These are phyloP conservation scores for Xanthorhoe designata DNA, from an alignment of 2,888 invertebrate species.

Conservation along the genomic window DNA sequence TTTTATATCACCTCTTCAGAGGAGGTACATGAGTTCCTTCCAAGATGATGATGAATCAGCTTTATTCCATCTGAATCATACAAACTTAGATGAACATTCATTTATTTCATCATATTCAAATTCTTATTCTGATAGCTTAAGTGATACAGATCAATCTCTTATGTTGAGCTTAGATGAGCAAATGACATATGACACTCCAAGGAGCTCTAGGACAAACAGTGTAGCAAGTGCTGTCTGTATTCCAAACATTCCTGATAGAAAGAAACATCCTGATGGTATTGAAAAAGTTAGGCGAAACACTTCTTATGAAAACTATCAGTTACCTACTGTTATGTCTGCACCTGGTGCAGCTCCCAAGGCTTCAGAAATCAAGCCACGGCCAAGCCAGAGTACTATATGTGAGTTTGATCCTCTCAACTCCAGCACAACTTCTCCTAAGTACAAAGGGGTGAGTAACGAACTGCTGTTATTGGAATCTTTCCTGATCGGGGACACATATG, in stretches of 20 bases:
- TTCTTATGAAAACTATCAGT: conserved; percentile 58
- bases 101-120: conserved; percentile 74
- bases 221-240: conserved; percentile 56
- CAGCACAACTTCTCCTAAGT: conserved; percentile 54
- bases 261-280: conserved; percentile 6
- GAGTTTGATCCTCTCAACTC: conserved; percentile 89
- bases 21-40: conserved; percentile 59
- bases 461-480: conserved; percentile 88
- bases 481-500: conserved; percentile 89
- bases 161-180: conserved; percentile 56
- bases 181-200: conserved; percentile 74
- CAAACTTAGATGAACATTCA: conserved; percentile 71
- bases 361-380: conserved; percentile 44
- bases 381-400: conserved; percentile 87
- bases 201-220: conserved; percentile 67
- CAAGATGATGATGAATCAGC: conserved; percentile 46
- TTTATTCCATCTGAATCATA: conserved; percentile 61
- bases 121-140: conserved; percentile 67
- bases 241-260: conserved; percentile 66
- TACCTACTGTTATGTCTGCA: conserved; percentile 49
- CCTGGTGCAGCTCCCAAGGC: conserved; percentile 41
- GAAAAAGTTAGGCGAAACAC: conserved; percentile 25
- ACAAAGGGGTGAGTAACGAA: conserved; percentile 85
- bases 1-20: conserved; percentile 87
- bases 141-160: conserved; percentile 66